Conservation (phyloP, 1,140 invertebrate species). For the Apis mellifera region Amel_HAv3.1 CM009944.2:1283501-1284000, state of each 20-base stretch:
- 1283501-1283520: conserved; percentile 18
- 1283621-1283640: neutral
- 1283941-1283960: no score
- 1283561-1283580: neutral
- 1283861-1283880: no score
- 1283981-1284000: no score
- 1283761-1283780: neutral
- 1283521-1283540: neutral
- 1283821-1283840: no score
- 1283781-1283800: no score
- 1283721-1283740: neutral
- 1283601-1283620: neutral
- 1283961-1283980: no score
- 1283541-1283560: conserved; percentile 19
- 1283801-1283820: no score
- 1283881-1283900: no score
- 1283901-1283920: no score
- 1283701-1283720: neutral
- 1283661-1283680: neutral
- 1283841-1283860: no score
- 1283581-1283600: neutral
- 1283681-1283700: neutral
- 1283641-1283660: neutral
- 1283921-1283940: no score
- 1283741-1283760: neutral